A percentile compares a stretch with the other conserved stretches of the same genome.
These are phyloP conservation scores for Ernsta delagoae DNA, from an alignment of 2,888 invertebrate species.

Conservation along the genomic window DNA sequence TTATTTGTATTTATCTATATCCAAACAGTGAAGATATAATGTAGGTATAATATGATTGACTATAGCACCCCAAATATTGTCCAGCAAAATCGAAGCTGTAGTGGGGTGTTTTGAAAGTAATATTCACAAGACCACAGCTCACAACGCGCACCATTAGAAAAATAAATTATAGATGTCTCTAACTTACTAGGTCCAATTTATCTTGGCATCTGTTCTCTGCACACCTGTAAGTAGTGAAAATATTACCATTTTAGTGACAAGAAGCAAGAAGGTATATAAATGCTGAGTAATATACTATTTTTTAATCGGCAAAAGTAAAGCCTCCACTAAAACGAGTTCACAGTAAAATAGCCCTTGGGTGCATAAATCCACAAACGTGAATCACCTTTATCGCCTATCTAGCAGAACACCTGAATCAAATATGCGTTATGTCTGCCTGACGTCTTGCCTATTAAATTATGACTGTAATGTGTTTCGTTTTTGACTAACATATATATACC, in stretches of 20 bases:
- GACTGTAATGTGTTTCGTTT: too few species aligned
- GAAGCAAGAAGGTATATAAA: too few species aligned
- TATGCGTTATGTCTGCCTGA: too few species aligned
- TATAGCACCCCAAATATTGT: conserved; percentile 77
- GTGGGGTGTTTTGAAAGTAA: conserved; percentile 69
- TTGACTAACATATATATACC: too few species aligned
- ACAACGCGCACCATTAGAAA: conserved; percentile 84
- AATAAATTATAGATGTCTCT: conserved; percentile 84
- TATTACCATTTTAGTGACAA: background rate
- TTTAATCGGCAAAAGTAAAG: too few species aligned
- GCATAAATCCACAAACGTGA: too few species aligned
- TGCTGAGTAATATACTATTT: too few species aligned
- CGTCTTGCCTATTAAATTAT: too few species aligned
- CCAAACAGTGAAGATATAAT: conserved; percentile 66
- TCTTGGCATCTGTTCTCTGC: conserved; percentile 84
- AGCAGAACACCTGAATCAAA: too few species aligned
- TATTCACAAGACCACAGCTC: conserved; percentile 82
- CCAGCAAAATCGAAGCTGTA: conserved; percentile 67
- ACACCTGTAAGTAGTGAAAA: conserved; percentile 66
- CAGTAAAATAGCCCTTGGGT: too few species aligned
- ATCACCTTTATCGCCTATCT: too few species aligned
- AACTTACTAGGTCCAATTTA: conserved; percentile 73
- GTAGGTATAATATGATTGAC: conserved; percentile 77
- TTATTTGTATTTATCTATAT: conserved; percentile 69
- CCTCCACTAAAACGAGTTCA: too few species aligned